Conservation (phyloP, 2,888 invertebrate species). For the Rugalucina vietnamica region DNA sequence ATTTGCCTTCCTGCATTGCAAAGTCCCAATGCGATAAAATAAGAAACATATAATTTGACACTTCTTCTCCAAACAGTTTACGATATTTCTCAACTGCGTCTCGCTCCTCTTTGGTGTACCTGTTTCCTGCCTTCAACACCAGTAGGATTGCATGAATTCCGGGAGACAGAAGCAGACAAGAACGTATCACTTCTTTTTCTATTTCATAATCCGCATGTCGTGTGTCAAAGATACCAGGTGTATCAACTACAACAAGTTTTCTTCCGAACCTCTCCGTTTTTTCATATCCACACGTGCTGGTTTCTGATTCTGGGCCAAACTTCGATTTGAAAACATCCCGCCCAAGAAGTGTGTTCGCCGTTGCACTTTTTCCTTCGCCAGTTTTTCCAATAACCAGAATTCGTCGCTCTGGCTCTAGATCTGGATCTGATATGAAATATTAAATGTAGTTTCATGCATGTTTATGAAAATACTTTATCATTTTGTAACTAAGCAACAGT, state of each 20-base stretch:
- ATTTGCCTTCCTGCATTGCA: neutral
- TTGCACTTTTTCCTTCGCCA: conserved; percentile 48
- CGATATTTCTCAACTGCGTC: neutral
- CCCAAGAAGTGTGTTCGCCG: conserved; percentile 40
- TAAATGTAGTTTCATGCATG: no score
- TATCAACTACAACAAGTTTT: conserved; percentile 31
- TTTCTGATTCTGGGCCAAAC: neutral
- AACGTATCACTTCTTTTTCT: neutral
- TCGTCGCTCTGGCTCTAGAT: no score
- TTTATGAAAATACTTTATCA: no score
- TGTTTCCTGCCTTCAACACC: neutral
- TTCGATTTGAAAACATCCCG: conserved; percentile 23
- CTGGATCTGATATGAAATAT: no score
- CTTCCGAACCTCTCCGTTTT: conserved; percentile 14
- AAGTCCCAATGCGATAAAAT: neutral
- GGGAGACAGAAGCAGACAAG: neutral
- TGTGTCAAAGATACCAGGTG: conserved; percentile 48
- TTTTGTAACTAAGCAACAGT: no score
- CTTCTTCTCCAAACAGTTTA: neutral
- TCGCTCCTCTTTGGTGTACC: neutral
- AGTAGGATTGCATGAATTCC: neutral
- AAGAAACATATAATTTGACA: neutral
- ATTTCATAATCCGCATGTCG: neutral
- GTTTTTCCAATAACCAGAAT: conserved; percentile 41
- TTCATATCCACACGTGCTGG: conserved; percentile 13